These are phyloP conservation scores for Acrocephalus scirpaceus DNA, from an alignment of 2,797 vertebrate species.

Conservation along the genomic window DNA sequence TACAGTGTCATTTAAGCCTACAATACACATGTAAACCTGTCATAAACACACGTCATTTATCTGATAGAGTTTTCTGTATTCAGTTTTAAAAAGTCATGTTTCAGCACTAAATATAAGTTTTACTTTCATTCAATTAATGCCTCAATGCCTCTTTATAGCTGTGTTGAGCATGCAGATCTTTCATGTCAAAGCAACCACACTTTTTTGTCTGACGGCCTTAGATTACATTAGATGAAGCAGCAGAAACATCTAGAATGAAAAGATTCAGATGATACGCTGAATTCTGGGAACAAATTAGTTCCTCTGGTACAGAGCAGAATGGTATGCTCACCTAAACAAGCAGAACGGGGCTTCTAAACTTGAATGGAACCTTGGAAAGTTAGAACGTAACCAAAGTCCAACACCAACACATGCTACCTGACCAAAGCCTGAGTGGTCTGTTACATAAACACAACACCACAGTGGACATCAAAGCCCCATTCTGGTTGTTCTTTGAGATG, in stretches of 20 bases:
- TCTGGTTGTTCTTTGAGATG: background rate
- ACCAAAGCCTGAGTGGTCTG: background rate
- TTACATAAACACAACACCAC: background rate
- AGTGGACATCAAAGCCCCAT: background rate
- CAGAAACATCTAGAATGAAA: background rate
- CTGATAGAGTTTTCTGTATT: background rate
- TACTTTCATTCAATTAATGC: slow-evolving; percentile 2
- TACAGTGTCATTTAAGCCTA: background rate
- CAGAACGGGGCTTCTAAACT: background rate
- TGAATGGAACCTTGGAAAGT: background rate
- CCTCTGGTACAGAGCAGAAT: background rate
- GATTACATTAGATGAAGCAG: background rate
- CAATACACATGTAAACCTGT: background rate
- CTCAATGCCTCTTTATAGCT: background rate
- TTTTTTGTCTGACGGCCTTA: background rate
- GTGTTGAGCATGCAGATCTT: background rate
- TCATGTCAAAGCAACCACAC: background rate
- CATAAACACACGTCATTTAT: background rate
- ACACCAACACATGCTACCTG: background rate
- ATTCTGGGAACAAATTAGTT: background rate
- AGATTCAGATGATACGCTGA: background rate
- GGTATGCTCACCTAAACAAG: background rate
- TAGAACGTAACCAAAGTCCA: background rate
- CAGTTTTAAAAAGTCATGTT: background rate
- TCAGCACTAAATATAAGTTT: background rate